Base-by-base conservation (phyloP, 2,888 invertebrate species). In the Himalopsyche kuldschensis region DNA sequence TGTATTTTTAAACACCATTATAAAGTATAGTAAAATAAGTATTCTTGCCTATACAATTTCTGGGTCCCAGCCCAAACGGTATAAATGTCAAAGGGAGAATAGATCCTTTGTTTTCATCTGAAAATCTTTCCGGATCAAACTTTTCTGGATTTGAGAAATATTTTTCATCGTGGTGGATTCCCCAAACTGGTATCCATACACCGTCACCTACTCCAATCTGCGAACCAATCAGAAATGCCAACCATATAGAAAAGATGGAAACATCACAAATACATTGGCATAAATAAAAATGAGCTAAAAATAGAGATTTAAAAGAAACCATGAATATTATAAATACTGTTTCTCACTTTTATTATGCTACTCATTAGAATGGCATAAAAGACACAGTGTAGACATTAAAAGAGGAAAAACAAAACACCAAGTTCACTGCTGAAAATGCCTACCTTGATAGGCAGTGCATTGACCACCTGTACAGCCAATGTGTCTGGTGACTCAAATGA, bases 101-200 rank as follows among this genome's bases (percentile, higher is more conserved):
- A 10, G 30, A 35, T 10, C 32, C 10, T 75, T 82, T 84, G 27
- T 85, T 85, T 47, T 85, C 84, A 24, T 83, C 83, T 10, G 84
- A 83, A 30, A 85, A 85, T 75, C 84, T 78, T 46, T 85, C 84
- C 5, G 84, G 84, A 81, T 85, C 81, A 46, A 85, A 85, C 32
- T 81, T 82, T n/a, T 81, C 35, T 4, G 84, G 84, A 20, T 90
- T 87, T 0, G 88, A 85, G 79, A 88, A 90, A 77, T 88, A 87
- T 0, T 88, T 82, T 0, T 88, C 87, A 83, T 90, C 90, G 0
- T 85, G 86, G 2, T 90, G 90, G 1, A 90, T 82, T 0, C 87
- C 88, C 35, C 87, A 87, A 0, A 89, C 85, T 0, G 90, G 89
- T 41, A 90, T 85, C 78, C 87, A 87, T 0, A 90, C 24, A 0